These are phyloP conservation scores for Bradypodion ventrale DNA, from an alignment of 2,797 vertebrate species.

Conservation along the genomic window DNA sequence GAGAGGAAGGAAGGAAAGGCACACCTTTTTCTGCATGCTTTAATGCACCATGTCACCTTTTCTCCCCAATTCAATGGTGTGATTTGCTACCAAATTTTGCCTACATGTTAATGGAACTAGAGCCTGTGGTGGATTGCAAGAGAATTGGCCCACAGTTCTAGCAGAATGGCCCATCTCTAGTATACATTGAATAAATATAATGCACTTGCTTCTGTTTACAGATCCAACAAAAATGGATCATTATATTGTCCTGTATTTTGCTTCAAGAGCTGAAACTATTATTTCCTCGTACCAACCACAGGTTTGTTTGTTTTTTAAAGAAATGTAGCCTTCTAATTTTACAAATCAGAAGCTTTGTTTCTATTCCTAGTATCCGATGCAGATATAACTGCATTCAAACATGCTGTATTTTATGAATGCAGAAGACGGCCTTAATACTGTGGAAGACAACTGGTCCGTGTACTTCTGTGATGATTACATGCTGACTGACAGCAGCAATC, in stretches of 20 bases:
- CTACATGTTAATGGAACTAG: too few relatives aligned
- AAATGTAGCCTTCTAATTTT: not conserved
- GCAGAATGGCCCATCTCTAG: not conserved
- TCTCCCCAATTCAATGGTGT: not conserved
- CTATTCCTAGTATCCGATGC: not conserved
- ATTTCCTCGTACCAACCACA: not conserved
- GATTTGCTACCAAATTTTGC: not conserved
- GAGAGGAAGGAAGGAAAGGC: too few relatives aligned
- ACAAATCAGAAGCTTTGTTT: not conserved
- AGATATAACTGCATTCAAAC: not conserved
- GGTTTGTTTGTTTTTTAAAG: not conserved
- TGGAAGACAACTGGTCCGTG: not conserved
- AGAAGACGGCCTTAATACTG: not conserved
- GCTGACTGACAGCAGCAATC: not conserved
- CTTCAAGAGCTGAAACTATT: not conserved
- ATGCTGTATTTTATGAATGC: not conserved
- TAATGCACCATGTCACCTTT: too few relatives aligned
- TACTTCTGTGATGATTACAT: not conserved
- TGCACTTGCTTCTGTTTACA: conserved; percentile 9
- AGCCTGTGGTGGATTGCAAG: not conserved
- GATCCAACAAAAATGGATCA: not conserved
- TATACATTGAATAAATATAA: not conserved
- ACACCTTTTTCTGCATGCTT: not conserved
- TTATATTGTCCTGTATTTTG: not conserved
- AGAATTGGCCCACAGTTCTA: too few relatives aligned